These are phyloP conservation scores for Amblyjoppa proteus DNA, from an alignment of 2,888 invertebrate genomes.

Conservation along the genomic window DNA sequence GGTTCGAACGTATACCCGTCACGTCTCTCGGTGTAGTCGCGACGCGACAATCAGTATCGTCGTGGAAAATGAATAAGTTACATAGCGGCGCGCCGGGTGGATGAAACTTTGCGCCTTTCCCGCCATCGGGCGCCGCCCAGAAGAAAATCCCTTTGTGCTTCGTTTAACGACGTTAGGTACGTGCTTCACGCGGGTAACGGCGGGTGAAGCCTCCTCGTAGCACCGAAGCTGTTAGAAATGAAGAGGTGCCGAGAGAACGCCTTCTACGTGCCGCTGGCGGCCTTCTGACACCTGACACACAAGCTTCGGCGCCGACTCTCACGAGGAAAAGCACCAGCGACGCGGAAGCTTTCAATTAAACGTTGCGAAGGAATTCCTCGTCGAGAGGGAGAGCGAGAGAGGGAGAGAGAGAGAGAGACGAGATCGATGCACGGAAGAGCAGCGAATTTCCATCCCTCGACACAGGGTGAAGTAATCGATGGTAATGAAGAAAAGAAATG, in stretches of 20 bases:
- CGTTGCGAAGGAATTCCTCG: slow-evolving; percentile 22
- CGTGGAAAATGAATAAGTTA: slow-evolving; percentile 32
- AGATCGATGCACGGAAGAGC: slow-evolving; percentile 9
- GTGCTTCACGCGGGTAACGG: slow-evolving; percentile 42
- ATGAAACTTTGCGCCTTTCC: slow-evolving; percentile 8
- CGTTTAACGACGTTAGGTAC: slow-evolving; percentile 58
- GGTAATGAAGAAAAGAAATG: too few species aligned
- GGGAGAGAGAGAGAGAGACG: too few species aligned
- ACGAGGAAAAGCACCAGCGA: slow-evolving; percentile 1
- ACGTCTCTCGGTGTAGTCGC: neutral
- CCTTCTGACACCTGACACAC: neutral
- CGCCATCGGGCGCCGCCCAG: slow-evolving; percentile 18
- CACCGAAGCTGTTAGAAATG: slow-evolving; percentile 31
- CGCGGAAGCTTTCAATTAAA: slow-evolving; percentile 45
- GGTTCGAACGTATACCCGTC: neutral
- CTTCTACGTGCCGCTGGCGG: slow-evolving; percentile 1
- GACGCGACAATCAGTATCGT: slow-evolving; percentile 1
- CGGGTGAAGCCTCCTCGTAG: slow-evolving; percentile 30
- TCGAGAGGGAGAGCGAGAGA: neutral
- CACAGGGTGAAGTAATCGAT: neutral
- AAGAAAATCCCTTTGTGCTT: slow-evolving; percentile 66
- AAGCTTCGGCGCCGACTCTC: neutral
- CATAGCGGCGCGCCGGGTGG: neutral
- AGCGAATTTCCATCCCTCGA: neutral
- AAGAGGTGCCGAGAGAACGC: slow-evolving; percentile 19